Evolutionary conservation across 2,888 invertebrate species (phyloP), one percentile per base, ranked within the genome.

Genomic region (Caenorhabditis panamensis): DNA sequence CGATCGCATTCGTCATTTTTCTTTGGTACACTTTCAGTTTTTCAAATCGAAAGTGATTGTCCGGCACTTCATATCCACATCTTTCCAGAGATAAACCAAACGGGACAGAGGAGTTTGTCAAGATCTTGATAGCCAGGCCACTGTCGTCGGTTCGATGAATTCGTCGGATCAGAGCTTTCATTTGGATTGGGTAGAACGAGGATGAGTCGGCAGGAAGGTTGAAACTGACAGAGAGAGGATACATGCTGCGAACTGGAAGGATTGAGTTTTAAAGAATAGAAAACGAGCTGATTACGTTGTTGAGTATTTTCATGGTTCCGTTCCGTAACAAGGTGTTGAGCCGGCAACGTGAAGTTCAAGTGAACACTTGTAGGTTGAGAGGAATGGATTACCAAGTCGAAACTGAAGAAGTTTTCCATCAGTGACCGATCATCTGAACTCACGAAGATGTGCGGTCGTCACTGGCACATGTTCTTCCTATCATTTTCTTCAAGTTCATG

Each of bases 181-280:
- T 37, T 51, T 69, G 68, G n/a, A 69, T 53, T 13, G 59, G 68
- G 26, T 69, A 69, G 1, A 20, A 59, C 28, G 16, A 18, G 4
- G 49, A 24, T 5, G 47, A 22, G 20, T 58, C 31, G 8, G 59
- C 44, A 22, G 63, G 49, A 20, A 63, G 37, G 20, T 59, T 20
- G 51, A 51, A 69, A 9, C 51, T 16, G 3, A 69, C 51, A 16
- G 26, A 20, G 1, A 22, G 6, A 4, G 51, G 26, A 26, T 51
- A 53, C 68, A 69, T 69, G 26, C 47, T 36, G 1, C 59, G 36
- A 26, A 69, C 68, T 69, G 68, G 31, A 67, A 67, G 9, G 56
- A 54, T 20, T n/a, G 20, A n/a, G n/a, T 31, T 3, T 13, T 16
- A 22, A 22, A n/a, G 16, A 13, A 11, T 22, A n/a, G 36, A 51